Base-by-base conservation (phyloP, 2,797 vertebrate species). In the Eurystomus glaucurus region DNA sequence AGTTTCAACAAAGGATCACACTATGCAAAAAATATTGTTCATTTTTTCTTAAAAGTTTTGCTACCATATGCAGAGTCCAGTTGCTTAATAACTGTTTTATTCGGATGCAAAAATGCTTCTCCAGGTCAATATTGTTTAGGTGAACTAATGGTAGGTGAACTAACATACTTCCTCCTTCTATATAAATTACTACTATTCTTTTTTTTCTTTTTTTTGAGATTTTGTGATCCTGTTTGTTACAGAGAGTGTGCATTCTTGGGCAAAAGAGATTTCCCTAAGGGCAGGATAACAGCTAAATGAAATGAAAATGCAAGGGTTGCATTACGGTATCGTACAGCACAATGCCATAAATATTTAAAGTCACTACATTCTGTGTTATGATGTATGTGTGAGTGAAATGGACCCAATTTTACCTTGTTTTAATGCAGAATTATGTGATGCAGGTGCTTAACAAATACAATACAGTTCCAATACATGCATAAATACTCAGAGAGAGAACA, bases 191-290 rank as follows among this genome's bases (percentile, higher is more conserved):
- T 35, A 28, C 55, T 35, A 25, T 74, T 87, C 12, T 16, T 26
- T 26, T 13, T 25, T 35, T 14, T 62, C 21, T 54, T n/a, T 78
- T 84, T 57, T 48, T n/a, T 66, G 20, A 82, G 60, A 51, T 71
- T 51, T 68, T 85, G 33, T 83, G 48, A 95, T 94, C 70, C 75
- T 83, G 15, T 95, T 97, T 65, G 71, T 71, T 88, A 70, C 37
- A 83, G 33, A 78, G 50, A 57, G 10, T 14, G 26, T 77, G 54
- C 45, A 62, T 91, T 94, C 84, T 75, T 61, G 33, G 31, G 57
- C 48, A 80, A 64, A 92, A 83, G 68, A 91, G 68, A 94, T 97
- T 96, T 97, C 95, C 93, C 97, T 74, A 43, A 68, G 84, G 94
- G 83, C 74, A 87, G 70, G 70, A 90, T 74, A 94, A 91, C 68